Percentiles rank a stretch among this genome's conserved stretches.
These are phyloP conservation scores for Agrypnus murinus DNA, from an alignment of 2,888 invertebrate genomes.

Conservation along the genomic window DNA sequence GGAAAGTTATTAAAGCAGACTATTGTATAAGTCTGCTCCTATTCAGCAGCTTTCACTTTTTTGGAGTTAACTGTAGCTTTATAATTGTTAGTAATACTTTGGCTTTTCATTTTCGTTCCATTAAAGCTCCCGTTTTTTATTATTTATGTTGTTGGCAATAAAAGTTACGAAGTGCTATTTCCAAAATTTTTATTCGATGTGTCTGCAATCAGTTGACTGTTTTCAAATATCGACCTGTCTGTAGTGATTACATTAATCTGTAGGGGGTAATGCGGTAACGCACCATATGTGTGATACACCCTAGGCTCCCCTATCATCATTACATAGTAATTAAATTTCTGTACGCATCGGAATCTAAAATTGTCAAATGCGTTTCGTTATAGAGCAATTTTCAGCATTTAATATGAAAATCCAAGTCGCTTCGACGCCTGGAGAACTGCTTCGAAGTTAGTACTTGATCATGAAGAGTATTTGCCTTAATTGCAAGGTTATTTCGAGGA, in stretches of 20 bases:
- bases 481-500: constrained; percentile 28
- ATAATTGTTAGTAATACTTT: background rate
- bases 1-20: constrained; percentile 9
- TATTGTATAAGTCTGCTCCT: constrained; percentile 12
- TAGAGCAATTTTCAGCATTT: constrained; percentile 12
- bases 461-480: constrained; percentile 6
- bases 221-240: constrained; percentile 34
- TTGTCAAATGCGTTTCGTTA: constrained; percentile 26
- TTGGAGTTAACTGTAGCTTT: constrained; percentile 10
- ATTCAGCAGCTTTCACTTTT: constrained; percentile 1
- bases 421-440: constrained; percentile 10
- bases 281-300: constrained; percentile 40
- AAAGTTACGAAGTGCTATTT: too few species aligned
- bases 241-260: constrained; percentile 36
- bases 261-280: constrained; percentile 28
- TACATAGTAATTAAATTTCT: constrained; percentile 45
- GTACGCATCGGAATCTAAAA: constrained; percentile 42
- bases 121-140: background rate
- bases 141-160: too few species aligned
- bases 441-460: constrained; percentile 12
- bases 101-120: background rate
- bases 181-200: too few species aligned
- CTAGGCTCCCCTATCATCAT: constrained; percentile 37
- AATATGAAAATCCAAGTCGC: constrained; percentile 26
- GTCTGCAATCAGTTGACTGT: constrained; percentile 9